Evolutionary conservation across 2,888 invertebrate genomes (phyloP).

Genomic region (Scaptomyza tumidula): DNA sequence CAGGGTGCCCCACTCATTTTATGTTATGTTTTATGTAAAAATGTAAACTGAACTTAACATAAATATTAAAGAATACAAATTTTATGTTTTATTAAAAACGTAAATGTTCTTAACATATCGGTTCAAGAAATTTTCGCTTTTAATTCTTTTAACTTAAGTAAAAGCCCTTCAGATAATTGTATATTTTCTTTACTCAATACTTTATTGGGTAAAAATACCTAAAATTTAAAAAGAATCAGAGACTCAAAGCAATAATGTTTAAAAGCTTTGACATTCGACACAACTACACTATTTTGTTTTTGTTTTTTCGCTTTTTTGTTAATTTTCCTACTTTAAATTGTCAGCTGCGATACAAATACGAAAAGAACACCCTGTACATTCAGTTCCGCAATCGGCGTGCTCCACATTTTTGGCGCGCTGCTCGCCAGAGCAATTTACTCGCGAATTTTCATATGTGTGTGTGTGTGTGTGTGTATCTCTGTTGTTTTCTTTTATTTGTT

Average conservation of each 20-base stretch:
- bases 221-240: too few species aligned
- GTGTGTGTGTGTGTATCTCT: neutral
- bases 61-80: too few species aligned
- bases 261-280: too few species aligned
- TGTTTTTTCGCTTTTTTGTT: too few species aligned
- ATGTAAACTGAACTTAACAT: too few species aligned
- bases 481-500: slow-evolving; percentile 36
- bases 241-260: too few species aligned
- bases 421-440: slow-evolving; percentile 68
- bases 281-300: too few species aligned
- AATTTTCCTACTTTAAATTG: too few species aligned
- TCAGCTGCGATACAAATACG: neutral
- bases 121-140: neutral
- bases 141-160: neutral
- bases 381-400: slow-evolving; percentile 56
- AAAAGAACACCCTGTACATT: slow-evolving; percentile 55
- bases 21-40: too few species aligned
- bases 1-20: too few species aligned
- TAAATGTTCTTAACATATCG: neutral
- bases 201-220: neutral
- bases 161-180: neutral
- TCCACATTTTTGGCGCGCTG: slow-evolving; percentile 62
- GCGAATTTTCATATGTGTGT: slow-evolving; percentile 19
- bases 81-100: too few species aligned
- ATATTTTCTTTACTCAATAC: neutral